These are phyloP conservation scores for Trachelus tabidus DNA, from an alignment of 2,888 invertebrate species.

Conservation along the genomic window DNA sequence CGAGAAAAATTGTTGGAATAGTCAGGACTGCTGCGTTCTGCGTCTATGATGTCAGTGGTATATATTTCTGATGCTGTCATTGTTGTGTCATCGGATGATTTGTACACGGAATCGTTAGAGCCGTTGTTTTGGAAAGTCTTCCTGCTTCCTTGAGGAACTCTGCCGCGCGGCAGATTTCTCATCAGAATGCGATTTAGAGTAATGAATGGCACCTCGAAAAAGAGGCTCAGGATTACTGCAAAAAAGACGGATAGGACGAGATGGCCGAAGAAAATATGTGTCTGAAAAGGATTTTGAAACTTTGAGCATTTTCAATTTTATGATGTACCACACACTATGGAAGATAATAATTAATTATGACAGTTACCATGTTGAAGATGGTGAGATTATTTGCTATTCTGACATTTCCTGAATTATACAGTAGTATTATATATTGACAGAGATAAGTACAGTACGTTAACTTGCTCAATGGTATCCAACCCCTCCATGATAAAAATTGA, in stretches of 20 bases:
- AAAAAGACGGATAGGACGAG: constrained; percentile 46
- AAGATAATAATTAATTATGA: neutral
- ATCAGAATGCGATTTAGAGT: constrained; percentile 34
- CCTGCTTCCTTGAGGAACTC: constrained; percentile 11
- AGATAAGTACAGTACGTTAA: constrained; percentile 60
- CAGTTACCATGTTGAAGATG: constrained; percentile 41
- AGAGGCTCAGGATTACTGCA: constrained; percentile 43
- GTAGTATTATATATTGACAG: constrained; percentile 54
- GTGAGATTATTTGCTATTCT: constrained; percentile 43
- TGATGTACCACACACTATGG: neutral
- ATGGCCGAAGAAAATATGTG: constrained; percentile 50
- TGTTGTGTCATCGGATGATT: constrained; percentile 37
- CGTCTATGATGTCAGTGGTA: constrained; percentile 25
- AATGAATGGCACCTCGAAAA: constrained; percentile 57
- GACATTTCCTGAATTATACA: constrained; percentile 44
- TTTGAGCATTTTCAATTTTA: neutral
- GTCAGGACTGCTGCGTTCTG: constrained; percentile 15
- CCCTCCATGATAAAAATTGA: constrained; percentile 50
- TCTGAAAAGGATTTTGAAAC: constrained; percentile 25
- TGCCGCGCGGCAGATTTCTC: neutral
- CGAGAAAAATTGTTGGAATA: constrained; percentile 17
- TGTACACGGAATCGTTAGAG: constrained; percentile 37
- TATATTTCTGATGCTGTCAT: constrained; percentile 29
- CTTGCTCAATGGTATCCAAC: constrained; percentile 56
- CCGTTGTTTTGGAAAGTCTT: constrained; percentile 32